Conservation (phyloP, 2,797 vertebrate genomes). For the Delichon dasypus region DNA sequence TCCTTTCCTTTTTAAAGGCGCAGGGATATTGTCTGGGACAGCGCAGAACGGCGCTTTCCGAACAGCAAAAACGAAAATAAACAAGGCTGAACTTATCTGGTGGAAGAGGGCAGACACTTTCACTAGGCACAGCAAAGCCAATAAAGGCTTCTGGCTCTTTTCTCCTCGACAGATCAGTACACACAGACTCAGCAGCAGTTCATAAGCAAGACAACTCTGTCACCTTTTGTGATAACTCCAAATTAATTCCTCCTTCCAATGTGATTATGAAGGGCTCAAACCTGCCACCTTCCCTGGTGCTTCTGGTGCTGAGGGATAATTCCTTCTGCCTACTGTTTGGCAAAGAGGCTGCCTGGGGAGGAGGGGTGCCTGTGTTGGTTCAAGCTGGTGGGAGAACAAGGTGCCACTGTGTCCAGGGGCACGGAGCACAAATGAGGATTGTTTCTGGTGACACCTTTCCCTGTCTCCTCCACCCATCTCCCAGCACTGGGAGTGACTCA, state of each 20-base stretch:
- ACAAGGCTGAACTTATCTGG: slow-evolving; percentile 66
- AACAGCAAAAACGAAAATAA: slow-evolving; percentile 64
- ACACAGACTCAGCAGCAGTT: slow-evolving; percentile 12
- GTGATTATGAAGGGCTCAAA: slow-evolving; percentile 6
- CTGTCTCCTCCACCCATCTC: background rate
- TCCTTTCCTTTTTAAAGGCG: slow-evolving; percentile 72
- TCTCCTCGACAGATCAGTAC: slow-evolving; percentile 44
- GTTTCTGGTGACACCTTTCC: slow-evolving; percentile 20
- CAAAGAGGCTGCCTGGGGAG: background rate
- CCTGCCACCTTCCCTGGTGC: background rate
- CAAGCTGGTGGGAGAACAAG: background rate
- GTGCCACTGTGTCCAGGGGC: background rate
- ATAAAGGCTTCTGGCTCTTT: slow-evolving; percentile 62
- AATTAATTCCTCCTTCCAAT: background rate
- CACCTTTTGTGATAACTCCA: slow-evolving; percentile 35
- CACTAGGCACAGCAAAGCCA: slow-evolving; percentile 1
- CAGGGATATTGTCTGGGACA: slow-evolving; percentile 9
- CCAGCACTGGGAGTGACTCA: background rate
- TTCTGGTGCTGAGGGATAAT: slow-evolving; percentile 1
- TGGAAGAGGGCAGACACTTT: slow-evolving; percentile 43
- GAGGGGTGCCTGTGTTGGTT: background rate
- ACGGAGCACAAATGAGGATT: background rate
- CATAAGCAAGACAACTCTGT: slow-evolving; percentile 20
- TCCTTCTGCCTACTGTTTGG: slow-evolving; percentile 28
- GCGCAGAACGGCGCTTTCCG: background rate